Percentiles rank a stretch among this genome's conserved stretches.
Evolutionary conservation across 2,113 vertebrate species (phyloP).

Genomic region (Meles meles): DNA sequence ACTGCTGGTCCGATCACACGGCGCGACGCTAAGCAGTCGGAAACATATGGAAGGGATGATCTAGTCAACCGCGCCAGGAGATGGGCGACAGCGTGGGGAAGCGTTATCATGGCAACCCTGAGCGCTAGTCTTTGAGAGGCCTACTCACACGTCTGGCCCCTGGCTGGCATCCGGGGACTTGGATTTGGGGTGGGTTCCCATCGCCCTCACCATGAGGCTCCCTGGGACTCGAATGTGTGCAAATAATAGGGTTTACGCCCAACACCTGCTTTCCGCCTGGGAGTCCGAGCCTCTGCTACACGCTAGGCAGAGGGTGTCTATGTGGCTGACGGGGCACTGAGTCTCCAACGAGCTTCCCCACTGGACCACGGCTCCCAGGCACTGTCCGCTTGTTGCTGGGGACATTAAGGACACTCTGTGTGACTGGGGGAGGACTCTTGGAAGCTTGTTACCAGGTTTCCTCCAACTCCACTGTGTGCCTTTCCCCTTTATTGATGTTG

Average conservation of each 20-base stretch:
- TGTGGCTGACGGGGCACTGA: neutral
- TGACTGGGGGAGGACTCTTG: rapidly evolving
- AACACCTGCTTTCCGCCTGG: neutral
- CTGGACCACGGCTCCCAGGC: rapidly evolving
- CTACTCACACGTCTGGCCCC: neutral
- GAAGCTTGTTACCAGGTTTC: rapidly evolving
- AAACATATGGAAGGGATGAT: neutral
- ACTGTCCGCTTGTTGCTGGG: neutral
- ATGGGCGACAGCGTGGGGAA: neutral
- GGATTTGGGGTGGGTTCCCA: neutral
- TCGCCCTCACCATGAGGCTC: rapidly evolving
- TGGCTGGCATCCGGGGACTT: neutral
- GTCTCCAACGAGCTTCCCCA: neutral
- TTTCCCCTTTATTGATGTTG: neutral
- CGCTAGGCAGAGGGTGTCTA: rapidly evolving
- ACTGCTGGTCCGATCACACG: neutral
- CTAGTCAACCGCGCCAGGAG: neutral
- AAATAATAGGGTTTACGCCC: rapidly evolving
- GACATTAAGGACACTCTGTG: rapidly evolving
- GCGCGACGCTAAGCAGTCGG: neutral
- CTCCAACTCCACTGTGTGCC: rapidly evolving
- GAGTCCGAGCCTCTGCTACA: neutral
- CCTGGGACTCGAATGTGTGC: neutral
- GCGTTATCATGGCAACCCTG: rapidly evolving
- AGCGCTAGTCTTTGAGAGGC: neutral